Base-by-base conservation (phyloP, 2,797 vertebrate species). In the Monodelphis domestica region DNA sequence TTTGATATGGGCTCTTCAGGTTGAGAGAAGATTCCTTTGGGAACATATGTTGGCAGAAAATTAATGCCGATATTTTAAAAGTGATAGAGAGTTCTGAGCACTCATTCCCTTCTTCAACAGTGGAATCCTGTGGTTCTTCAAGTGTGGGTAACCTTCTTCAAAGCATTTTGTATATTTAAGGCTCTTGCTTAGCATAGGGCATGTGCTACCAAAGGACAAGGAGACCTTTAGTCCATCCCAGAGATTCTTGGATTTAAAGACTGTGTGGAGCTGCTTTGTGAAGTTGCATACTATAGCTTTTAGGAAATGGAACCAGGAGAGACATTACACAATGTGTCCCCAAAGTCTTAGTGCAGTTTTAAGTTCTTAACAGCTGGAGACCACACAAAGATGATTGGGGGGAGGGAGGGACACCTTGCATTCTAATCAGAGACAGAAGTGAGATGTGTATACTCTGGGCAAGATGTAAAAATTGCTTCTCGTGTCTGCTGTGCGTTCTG, bases 91-190 rank as follows among this genome's bases (percentile, higher is more conserved):
- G 21, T 45, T 84, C n/a, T 78, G 21, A 78, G 63, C 7, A 45
- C 33, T 70, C 70, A 84, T 84, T 84, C 50, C 38, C 70, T 50
- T 84, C 38, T 84, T 84, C 38, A 84, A 70, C 9, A 50, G 38
- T 84, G 38, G 21, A 84, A 84, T 84, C 38, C 70, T 84, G 15
- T 38, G 38, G 70, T 84, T 84, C 38, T 84, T 26, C 70, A 84
- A 45, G 70, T 84, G 38, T 84, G 21, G 70, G 53, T 95, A 91
- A 96, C 7, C 90, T 94, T 53, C 38, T 30, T n/a, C 12, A 93
- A 92, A 54, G 17, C 87, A 24, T 95, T 95, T 96, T 96, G 78
- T 84, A 2, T 45, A 50, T 54, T 70, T 89, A 94, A 10, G 53
- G 28, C 45, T 87, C 89, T 92, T 92, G 24, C 90, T 78, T 70